Evolutionary conservation across 2,888 invertebrate species (phyloP).

Genomic region (Arctia plantaginis): DNA sequence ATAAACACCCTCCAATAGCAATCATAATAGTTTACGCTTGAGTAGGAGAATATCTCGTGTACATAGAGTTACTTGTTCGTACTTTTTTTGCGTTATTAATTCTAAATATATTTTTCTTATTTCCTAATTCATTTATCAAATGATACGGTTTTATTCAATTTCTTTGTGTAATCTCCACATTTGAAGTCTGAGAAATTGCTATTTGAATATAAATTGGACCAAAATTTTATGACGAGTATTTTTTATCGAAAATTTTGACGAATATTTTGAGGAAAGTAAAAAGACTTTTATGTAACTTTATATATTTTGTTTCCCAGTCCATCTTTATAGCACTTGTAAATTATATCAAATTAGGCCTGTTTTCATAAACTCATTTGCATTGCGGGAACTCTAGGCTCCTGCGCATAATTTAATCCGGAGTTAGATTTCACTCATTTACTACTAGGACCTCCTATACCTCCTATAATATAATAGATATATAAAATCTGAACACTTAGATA

Average conservation of each 20-base stretch:
- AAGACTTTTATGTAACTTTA: background rate
- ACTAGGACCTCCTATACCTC: too few relatives aligned
- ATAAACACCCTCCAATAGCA: too few relatives aligned
- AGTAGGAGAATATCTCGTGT: background rate
- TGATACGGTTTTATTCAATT: background rate
- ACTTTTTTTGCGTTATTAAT: too few relatives aligned
- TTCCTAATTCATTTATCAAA: background rate
- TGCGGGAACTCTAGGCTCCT: background rate
- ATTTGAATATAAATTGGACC: background rate
- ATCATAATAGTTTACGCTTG: background rate
- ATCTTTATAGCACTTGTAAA: background rate
- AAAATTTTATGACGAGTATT: background rate
- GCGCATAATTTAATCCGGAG: background rate
- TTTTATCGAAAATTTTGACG: too few relatives aligned
- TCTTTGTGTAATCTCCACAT: background rate
- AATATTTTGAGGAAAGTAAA: background rate
- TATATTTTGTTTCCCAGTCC: background rate
- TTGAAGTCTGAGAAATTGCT: background rate
- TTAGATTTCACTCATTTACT: background rate
- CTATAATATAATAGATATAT: too few relatives aligned
- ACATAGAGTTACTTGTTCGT: background rate
- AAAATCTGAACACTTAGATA: too few relatives aligned
- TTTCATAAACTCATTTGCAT: constrained; percentile 1
- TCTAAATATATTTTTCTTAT: background rate
- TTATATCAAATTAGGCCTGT: background rate